These are phyloP conservation scores for Sinocyclocheilus rhinocerous DNA, from an alignment of 2,113 vertebrate genomes.

Conservation along the genomic window DNA sequence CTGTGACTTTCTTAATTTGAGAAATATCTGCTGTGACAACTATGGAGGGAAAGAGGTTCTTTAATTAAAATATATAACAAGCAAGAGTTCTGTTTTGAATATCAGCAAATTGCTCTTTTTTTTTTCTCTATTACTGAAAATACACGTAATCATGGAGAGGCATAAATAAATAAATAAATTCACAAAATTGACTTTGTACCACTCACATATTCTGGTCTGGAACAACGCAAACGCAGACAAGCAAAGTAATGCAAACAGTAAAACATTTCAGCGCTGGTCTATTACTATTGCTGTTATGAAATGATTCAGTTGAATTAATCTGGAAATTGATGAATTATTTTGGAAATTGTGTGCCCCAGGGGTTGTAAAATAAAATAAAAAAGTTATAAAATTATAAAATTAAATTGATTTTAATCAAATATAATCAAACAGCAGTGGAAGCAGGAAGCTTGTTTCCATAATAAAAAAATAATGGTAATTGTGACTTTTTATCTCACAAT, in stretches of 20 bases:
- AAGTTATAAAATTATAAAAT: neutral
- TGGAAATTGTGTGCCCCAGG: neutral
- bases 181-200: neutral
- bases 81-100: neutral
- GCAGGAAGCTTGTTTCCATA: neutral
- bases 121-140: neutral
- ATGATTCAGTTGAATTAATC: neutral
- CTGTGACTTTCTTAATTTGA: neutral
- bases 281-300: neutral
- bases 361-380: too few relatives aligned
- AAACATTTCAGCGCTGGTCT: neutral
- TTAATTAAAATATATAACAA: neutral
- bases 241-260: neutral
- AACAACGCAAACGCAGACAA: neutral
- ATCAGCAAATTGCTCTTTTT: neutral
- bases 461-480: too few relatives aligned
- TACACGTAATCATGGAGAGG: neutral
- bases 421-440: neutral
- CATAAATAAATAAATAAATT: neutral
- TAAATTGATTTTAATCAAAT: neutral
- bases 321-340: neutral
- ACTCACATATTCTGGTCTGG: neutral
- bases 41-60: neutral
- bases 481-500: too few relatives aligned
- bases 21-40: neutral